These are phyloP conservation scores for Struthio camelus DNA, from an alignment of 2,113 vertebrate genomes.

Conservation along the genomic window DNA sequence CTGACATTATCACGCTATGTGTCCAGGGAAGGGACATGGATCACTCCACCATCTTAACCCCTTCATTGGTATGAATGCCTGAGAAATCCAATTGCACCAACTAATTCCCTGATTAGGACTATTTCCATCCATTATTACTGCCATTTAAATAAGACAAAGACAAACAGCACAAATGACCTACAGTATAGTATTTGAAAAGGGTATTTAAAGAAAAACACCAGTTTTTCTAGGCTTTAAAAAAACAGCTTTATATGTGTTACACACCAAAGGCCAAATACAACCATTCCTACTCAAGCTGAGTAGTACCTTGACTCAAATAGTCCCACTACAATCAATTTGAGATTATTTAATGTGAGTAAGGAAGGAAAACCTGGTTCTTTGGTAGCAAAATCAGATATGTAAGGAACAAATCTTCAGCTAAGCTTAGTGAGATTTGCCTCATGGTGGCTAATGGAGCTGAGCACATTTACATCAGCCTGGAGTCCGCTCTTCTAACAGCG, in stretches of 20 bases:
- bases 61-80: not conserved
- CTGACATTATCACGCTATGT: constrained; percentile 55
- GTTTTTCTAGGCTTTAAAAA: not conserved
- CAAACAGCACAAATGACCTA: not conserved
- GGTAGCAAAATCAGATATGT: not conserved
- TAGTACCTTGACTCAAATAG: not conserved
- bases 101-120: not conserved
- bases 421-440: not conserved
- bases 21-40: constrained; percentile 24
- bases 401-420: not conserved
- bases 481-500: not conserved
- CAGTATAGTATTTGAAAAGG: not conserved
- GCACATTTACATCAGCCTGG: not conserved
- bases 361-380: not conserved
- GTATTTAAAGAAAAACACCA: not conserved
- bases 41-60: not conserved
- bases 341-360: not conserved
- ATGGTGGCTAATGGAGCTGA: not conserved
- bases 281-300: not conserved
- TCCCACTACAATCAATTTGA: constrained; percentile 60
- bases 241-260: not conserved
- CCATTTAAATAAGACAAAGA: not conserved
- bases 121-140: not conserved
- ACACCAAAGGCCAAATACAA: not conserved
- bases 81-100: not conserved